Conservation (phyloP, 2,888 invertebrate species). For the Acanthoscelides obtectus region DNA sequence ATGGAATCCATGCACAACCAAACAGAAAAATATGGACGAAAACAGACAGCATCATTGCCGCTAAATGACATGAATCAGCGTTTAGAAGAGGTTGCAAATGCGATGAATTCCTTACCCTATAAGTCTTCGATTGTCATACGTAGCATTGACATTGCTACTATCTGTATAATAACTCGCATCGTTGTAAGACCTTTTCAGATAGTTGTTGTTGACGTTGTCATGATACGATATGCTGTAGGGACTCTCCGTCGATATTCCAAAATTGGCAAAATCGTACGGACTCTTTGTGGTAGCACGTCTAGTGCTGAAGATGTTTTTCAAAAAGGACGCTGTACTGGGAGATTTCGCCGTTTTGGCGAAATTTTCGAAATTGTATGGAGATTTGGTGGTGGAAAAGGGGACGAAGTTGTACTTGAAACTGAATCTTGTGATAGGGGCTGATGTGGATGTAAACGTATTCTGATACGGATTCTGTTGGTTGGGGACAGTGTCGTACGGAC, state of each 20-base stretch:
- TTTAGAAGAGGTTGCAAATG: neutral
- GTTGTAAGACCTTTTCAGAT: slow-evolving; percentile 48
- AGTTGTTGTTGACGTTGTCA: slow-evolving; percentile 42
- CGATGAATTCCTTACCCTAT: slow-evolving; percentile 28
- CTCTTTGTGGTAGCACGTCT: slow-evolving; percentile 54
- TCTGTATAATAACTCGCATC: slow-evolving; percentile 47
- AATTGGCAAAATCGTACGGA: slow-evolving; percentile 50
- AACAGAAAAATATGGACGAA: neutral
- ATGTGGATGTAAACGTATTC: neutral
- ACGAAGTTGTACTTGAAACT: slow-evolving; percentile 29
- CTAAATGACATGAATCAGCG: neutral
- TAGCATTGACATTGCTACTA: slow-evolving; percentile 40
- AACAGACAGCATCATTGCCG: neutral
- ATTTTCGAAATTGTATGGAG: slow-evolving; percentile 39
- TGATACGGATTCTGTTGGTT: slow-evolving; percentile 13
- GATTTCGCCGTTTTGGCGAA: slow-evolving; percentile 23
- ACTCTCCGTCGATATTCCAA: slow-evolving; percentile 54
- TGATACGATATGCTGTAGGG: slow-evolving; percentile 42
- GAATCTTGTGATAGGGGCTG: slow-evolving; percentile 7
- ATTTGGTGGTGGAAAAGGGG: slow-evolving; percentile 37
- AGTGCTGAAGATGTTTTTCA: slow-evolving; percentile 45
- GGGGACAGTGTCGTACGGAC: neutral
- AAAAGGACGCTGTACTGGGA: slow-evolving; percentile 42
- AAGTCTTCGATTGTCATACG: slow-evolving; percentile 21
- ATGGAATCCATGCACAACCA: neutral